These are phyloP conservation scores for Saxicola maurus DNA, from an alignment of 2,797 vertebrate species.

Conservation along the genomic window DNA sequence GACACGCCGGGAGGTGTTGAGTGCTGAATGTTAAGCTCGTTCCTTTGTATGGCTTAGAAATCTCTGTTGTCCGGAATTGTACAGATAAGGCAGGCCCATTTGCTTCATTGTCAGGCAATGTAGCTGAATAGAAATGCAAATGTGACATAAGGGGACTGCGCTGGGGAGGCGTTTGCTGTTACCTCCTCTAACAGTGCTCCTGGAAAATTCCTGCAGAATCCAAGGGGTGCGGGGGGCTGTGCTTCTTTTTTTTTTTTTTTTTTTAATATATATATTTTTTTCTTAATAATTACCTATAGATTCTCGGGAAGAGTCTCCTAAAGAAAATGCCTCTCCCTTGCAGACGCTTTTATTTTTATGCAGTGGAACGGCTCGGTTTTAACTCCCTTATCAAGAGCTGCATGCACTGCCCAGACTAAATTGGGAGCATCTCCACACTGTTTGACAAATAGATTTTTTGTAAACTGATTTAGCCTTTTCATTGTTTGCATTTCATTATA, in stretches of 20 bases:
- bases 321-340: conserved; percentile 51
- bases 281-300: conserved; percentile 61
- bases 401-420: conserved; percentile 64
- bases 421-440: conserved; percentile 69
- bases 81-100: conserved; percentile 72
- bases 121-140: conserved; percentile 79
- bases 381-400: conserved; percentile 71
- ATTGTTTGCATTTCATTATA: conserved; percentile 80
- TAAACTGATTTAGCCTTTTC: conserved; percentile 76
- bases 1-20: conserved; percentile 33
- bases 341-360: conserved; percentile 65
- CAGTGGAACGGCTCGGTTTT: conserved; percentile 49
- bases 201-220: conserved; percentile 59
- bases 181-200: conserved; percentile 13
- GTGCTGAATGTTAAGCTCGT: conserved; percentile 63
- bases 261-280: neutral
- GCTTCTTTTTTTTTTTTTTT: neutral
- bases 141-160: conserved; percentile 59
- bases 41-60: conserved; percentile 70
- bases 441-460: conserved; percentile 79
- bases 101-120: conserved; percentile 68
- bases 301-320: conserved; percentile 56
- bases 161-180: conserved; percentile 34
- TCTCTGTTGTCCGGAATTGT: conserved; percentile 71
- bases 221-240: neutral